These are phyloP conservation scores for Tethea ocularis DNA, from an alignment of 2,888 invertebrate species.

Conservation along the genomic window DNA sequence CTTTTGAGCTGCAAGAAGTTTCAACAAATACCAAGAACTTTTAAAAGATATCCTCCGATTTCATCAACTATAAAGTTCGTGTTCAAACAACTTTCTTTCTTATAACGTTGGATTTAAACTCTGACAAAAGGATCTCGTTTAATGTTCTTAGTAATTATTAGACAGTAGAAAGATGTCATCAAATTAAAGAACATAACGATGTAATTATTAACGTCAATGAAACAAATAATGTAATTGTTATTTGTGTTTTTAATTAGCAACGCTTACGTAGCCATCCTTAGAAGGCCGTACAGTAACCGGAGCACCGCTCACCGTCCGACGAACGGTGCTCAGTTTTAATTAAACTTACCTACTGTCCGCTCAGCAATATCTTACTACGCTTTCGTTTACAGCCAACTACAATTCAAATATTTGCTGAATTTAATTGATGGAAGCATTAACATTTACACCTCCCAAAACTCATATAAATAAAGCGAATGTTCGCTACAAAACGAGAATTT, in stretches of 20 bases:
- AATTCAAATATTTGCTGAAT: slow-evolving; percentile 32
- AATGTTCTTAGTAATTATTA: not conserved
- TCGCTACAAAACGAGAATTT: slow-evolving; percentile 31
- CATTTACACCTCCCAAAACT: slow-evolving; percentile 13
- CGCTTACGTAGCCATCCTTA: slow-evolving; percentile 44
- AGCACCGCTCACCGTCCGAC: slow-evolving; percentile 26
- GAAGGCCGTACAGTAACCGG: slow-evolving; percentile 37
- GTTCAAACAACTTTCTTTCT: not conserved
- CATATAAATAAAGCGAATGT: slow-evolving; percentile 31
- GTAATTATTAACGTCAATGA: slow-evolving; percentile 54
- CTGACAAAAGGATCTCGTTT: not conserved
- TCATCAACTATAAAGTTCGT: not conserved
- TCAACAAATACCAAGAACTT: not conserved
- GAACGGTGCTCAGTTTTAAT: slow-evolving; percentile 68
- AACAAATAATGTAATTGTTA: slow-evolving; percentile 52
- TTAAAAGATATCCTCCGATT: not conserved
- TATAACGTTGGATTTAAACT: not conserved
- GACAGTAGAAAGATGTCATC: slow-evolving; percentile 13
- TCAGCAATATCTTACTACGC: slow-evolving; percentile 35
- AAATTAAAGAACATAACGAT: slow-evolving; percentile 43
- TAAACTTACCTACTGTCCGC: slow-evolving; percentile 57
- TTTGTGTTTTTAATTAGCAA: slow-evolving; percentile 68
- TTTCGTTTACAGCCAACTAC: slow-evolving; percentile 38
- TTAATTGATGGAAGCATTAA: slow-evolving; percentile 34
- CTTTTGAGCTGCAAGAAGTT: not conserved